Base-by-base conservation (phyloP, 2,888 invertebrate genomes). In the Melanchra persicariae region DNA sequence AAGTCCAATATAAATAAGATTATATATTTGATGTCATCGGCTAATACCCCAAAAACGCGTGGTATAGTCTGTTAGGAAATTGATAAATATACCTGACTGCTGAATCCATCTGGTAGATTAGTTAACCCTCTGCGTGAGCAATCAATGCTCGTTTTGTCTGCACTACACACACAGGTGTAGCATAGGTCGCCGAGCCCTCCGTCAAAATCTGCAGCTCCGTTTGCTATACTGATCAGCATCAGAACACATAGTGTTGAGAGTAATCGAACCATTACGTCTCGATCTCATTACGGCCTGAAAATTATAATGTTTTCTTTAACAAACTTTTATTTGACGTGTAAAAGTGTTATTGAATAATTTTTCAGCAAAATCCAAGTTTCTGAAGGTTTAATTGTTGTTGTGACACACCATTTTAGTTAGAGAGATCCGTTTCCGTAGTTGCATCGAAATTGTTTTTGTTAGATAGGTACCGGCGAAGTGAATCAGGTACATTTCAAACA, bases 101-200 rank as follows among this genome's bases (percentile, higher is more conserved):
- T 88, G 62, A 93, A 85, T 47, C 93, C 94, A 80, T 92, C 89
- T 24, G 96, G 96, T 70, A 96, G 69, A 55, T 92, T 90, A 34
- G 89, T 92, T n/a, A 96, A 91, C 9, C 94, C 95, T 87, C 94
- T 90, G 3, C 90, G 87, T 3, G 96, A 95, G 74, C 96, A 96
- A 80, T 96, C 96, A 2, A 94, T 88, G 51, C 45, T 89, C 0
- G 91, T 89, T 70, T 84, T 89, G 60, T 94, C 93, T 1, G 86
- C 76, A 74, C 87, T 94, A 80, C 95, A 95, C 9, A 87, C 82
- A 76, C 96, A 95, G 10, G 91, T 70, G 69, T 87, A 92, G 77
- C 96, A 96, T 52, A 93, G 84, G 43, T 93, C 93, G 71, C 87
- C 89, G 6, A 89, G 70, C 34, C 77, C 87, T 73, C 80, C 88